Conservation (phyloP, 2,113 vertebrate species). For the Elaphurus davidianus region DNA sequence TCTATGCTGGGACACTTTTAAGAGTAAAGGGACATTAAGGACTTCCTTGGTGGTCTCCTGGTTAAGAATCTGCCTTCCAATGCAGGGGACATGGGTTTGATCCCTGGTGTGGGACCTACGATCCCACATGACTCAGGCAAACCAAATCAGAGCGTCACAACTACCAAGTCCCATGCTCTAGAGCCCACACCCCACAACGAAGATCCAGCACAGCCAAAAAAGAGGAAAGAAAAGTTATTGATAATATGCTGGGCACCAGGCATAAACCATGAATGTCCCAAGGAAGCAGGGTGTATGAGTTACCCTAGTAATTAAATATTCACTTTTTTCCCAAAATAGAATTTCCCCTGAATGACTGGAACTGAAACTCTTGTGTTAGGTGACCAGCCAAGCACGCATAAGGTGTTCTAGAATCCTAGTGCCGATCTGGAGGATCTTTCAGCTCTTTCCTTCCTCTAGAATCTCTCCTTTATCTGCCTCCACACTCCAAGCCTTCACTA, state of each 20-base stretch:
- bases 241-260: not conserved
- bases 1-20: not conserved
- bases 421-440: not conserved
- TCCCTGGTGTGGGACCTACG: not conserved
- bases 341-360: not conserved
- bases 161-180: not conserved
- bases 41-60: not conserved
- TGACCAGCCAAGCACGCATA: accelerated
- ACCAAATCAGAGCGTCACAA: not conserved
- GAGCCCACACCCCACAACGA: not conserved
- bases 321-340: not conserved
- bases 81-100: not conserved
- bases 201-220: not conserved
- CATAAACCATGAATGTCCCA: not conserved
- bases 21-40: not conserved
- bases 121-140: not conserved
- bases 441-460: not conserved
- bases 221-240: not conserved
- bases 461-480: not conserved
- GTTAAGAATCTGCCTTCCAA: not conserved
- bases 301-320: not conserved
- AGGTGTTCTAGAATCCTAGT: not conserved
- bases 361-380: not conserved
- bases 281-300: not conserved
- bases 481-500: not conserved